Conservation (phyloP, 2,888 invertebrate species). For the Apomyelois bistriatella region DNA sequence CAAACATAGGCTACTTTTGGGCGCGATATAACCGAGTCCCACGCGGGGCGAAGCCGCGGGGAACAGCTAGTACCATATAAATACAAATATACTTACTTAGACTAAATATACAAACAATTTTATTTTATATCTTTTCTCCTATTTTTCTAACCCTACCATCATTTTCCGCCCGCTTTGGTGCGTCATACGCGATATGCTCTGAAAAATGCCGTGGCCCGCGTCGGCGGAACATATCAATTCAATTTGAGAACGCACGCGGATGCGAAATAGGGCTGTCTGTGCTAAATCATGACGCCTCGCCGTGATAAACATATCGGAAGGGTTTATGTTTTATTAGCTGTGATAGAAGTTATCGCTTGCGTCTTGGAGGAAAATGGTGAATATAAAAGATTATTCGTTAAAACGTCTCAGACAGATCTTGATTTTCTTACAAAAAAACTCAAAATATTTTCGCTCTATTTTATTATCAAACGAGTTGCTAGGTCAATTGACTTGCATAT, state of each 20-base stretch:
- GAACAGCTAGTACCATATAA: no score
- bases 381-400: background rate
- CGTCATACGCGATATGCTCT: conserved; percentile 69
- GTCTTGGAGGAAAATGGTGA: conserved; percentile 8
- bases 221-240: conserved; percentile 78
- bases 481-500: no score
- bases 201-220: conserved; percentile 67
- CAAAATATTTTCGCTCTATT: no score
- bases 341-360: conserved; percentile 44
- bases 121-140: background rate
- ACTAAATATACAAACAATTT: no score
- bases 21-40: no score
- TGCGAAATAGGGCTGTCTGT: conserved; percentile 65
- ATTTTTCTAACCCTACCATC: conserved; percentile 43
- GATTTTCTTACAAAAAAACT: background rate
- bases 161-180: conserved; percentile 65
- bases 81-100: no score
- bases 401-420: background rate
- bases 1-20: no score
- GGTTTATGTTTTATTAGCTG: conserved; percentile 70
- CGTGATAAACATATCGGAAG: conserved; percentile 71
- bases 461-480: no score
- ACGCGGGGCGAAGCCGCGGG: no score
- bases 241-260: conserved; percentile 61
- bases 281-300: conserved; percentile 61